Base-by-base conservation (phyloP, 2,888 invertebrate species). In the Liodrosophila aerea region DNA sequence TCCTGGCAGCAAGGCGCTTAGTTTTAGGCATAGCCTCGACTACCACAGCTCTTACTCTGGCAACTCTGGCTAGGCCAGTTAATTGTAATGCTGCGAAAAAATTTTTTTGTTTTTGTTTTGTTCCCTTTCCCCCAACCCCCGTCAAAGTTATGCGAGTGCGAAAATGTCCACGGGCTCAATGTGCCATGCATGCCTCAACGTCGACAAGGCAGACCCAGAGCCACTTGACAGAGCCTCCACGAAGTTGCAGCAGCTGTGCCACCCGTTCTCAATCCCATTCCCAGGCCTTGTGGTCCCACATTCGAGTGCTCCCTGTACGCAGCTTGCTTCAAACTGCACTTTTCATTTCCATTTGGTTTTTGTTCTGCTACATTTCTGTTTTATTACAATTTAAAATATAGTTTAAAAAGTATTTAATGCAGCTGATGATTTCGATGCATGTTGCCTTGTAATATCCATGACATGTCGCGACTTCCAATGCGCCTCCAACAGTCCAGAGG, bases 81-180 rank as follows among this genome's bases (percentile, higher is more conserved):
- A 78, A 78, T 78, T 78, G 85, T 76, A 81, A 81, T 83, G 62
- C 84, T 70, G 81, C 78, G 83, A 80, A 77, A 83, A 83, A 29
- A 9, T 29, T 29, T 29, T 29, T 29, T 29, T 29, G 7, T 29
- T 29, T 29, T 9, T 29, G 8, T 29, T 29, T 29, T 29, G 2
- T 22, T 22, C 5, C 22, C 22, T 22, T 22, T 22, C 22, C 5
- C 22, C 22, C 22, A 4, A 2, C 22, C 71, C 53, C 81, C 67
- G 84, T 81, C 85, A 84, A 84, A 78, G 77, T 85, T 78, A 77
- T 85, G 85, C 78, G 62, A 85, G 85, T 85, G 85, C 82, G 75
- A 77, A 78, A 80, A 78, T 78, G 74, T 73, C 84, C 77, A 65
- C 77, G 51, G 68, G 72, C 81, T 34, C 22, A n/a, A n/a, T 7